Evolutionary conservation across 1,140 invertebrate species (phyloP), one percentile per base, ranked within the genome.

Genomic region (Ooceraea biroi): DNA sequence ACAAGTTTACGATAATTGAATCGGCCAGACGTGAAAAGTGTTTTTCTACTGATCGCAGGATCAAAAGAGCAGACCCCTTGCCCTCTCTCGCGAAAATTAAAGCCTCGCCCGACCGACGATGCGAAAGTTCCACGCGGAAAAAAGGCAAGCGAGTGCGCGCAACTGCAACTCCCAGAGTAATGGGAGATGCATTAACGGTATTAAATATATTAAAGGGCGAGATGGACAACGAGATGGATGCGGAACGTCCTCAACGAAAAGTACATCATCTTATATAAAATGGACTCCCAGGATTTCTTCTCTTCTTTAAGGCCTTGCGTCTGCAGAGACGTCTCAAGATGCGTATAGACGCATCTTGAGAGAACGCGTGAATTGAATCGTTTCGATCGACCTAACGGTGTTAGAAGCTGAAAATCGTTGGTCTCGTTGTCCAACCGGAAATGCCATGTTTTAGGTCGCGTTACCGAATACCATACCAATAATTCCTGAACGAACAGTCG

Each of bases 1-100:
- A 22, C 19, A n/a, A 41, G 30, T 57, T 72, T 72, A 72, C 50
- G 50, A 57, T 72, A 72, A 72, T 72, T 72, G 50, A 72, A 57
- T 72, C 50, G 11, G 14, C 19, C 65, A 12, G 36, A 10, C 4
- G 17, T 22, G 19, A 30, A 55, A 55, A 72, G 50, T 72, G n/a
- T 72, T 72, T 57, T 72, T 57, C 50, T 72, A 41, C 57, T 41
- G 30, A 72, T 57, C 50, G 69, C 14, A 50, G 19, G 57, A 72
- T 72, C 36, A 36, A 36, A 72, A 57, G 57, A 30, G 2, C n/a
- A 14, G 27, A 14, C 19, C 57, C 19, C 22, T 57, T 41, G 36
- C 36, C 12, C 14, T 7, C 48, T 12, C 52, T 19, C 8, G 30
- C 8, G 44, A 68, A 25, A 72, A 72, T 72, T 72, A 72, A 72